Percentiles rank a stretch among this genome's conserved stretches.
phyloP scores from a whole-genome alignment of 2,888 invertebrate species.

The Hyles lineata region DNA sequence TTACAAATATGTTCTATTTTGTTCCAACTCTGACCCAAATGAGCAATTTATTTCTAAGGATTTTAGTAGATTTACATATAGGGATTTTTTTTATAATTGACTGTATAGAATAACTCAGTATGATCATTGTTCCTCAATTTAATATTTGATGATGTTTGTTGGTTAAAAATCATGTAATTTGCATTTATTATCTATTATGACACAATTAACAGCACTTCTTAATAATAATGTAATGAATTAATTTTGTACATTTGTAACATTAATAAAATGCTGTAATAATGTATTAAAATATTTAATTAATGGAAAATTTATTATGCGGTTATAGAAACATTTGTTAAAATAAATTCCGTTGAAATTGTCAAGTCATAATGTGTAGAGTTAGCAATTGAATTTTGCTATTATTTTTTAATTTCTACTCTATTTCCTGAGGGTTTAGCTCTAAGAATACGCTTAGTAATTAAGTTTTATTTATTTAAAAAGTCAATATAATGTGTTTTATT shows the following conservation, averaged over 20 bases:
- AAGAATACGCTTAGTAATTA: constrained; percentile 80
- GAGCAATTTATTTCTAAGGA: background rate
- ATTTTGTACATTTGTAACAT: too few species aligned
- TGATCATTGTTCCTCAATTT: background rate
- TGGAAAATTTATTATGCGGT: background rate
- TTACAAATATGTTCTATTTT: too few species aligned
- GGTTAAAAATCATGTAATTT: too few species aligned
- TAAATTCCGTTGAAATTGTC: constrained; percentile 39
- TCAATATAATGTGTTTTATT: constrained; percentile 83
- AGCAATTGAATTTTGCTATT: constrained; percentile 60
- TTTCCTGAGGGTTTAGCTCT: constrained; percentile 63
- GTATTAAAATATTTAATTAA: background rate
- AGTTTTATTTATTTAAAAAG: constrained; percentile 83
- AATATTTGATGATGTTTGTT: too few species aligned
- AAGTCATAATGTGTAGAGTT: constrained; percentile 54
- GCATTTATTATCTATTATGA: too few species aligned
- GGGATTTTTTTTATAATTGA: background rate
- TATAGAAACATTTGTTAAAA: constrained; percentile 32
- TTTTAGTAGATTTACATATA: background rate
- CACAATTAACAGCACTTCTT: too few species aligned
- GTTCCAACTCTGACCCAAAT: background rate
- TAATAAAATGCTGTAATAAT: background rate
- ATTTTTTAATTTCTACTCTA: constrained; percentile 66
- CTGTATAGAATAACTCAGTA: background rate
- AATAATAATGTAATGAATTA: too few species aligned